A percentile compares a stretch with the other conserved stretches of the same genome.
Evolutionary conservation across 2,797 vertebrate genomes (phyloP).

Genomic region (Girardinus metallicus): DNA sequence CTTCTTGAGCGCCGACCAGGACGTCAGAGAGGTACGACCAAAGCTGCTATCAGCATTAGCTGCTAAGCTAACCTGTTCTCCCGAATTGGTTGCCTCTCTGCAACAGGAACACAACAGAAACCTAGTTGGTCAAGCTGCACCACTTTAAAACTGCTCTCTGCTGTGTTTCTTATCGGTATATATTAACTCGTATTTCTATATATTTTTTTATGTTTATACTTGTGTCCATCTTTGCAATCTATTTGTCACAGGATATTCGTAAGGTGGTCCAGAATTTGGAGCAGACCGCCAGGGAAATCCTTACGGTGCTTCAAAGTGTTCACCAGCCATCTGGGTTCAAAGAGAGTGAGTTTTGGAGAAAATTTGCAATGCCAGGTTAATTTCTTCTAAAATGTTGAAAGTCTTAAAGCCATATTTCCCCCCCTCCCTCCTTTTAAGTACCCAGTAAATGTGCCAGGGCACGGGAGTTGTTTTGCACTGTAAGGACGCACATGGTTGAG

Average conservation of each 20-base stretch:
- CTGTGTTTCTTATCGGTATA: neutral
- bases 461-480: slow-evolving; percentile 89
- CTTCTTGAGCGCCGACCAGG: slow-evolving; percentile 92
- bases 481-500: slow-evolving; percentile 87
- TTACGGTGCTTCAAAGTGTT: slow-evolving; percentile 94
- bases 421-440: slow-evolving; percentile 77
- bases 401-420: neutral
- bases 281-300: slow-evolving; percentile 94
- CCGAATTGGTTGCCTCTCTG: too few relatives aligned
- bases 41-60: neutral
- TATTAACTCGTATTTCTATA: neutral
- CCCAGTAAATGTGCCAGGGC: slow-evolving; percentile 91
- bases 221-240: too few relatives aligned
- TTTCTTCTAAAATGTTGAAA: neutral
- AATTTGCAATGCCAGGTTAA: too few relatives aligned
- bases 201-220: neutral
- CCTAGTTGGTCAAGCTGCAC: neutral
- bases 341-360: slow-evolving; percentile 86
- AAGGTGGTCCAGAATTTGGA: slow-evolving; percentile 94
- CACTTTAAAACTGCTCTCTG: neutral
- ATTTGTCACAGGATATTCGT: slow-evolving; percentile 87
- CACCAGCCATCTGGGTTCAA: slow-evolving; percentile 95
- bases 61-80: slow-evolving; percentile 22
- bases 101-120: neutral
- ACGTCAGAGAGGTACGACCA: slow-evolving; percentile 88